Evolutionary conservation across 2,797 vertebrate genomes (phyloP), one percentile per base, ranked within the genome.

Genomic region (Pseudochaenichthys georgianus): DNA sequence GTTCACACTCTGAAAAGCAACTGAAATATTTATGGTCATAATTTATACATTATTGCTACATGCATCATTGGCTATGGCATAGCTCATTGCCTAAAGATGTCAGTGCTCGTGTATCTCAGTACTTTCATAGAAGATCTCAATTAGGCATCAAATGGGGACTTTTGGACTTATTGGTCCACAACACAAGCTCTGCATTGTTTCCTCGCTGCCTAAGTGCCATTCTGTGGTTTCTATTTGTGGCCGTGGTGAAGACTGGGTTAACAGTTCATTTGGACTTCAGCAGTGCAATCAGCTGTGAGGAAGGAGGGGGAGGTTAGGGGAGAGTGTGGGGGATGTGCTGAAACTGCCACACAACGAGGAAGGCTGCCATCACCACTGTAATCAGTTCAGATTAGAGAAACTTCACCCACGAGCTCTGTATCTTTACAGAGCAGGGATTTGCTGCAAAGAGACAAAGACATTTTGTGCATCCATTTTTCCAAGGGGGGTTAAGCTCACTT

Each of bases 231-330:
- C 78, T 89, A 81, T 87, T 87, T 79, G 58, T 70, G 68, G 75
- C 61, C 4, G 1, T 54, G 48, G 71, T 48, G 52, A 80, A 77
- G 69, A 87, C 17, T 23, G 61, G 62, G 92, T 87, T 88, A 93
- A 88, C 73, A 63, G 70, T 78, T 89, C 72, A 83, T 80, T 88
- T 85, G 83, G 86, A 86, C 83, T 69, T 82, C 67, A 79, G 86
- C 78, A 57, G 83, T 63, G 83, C 87, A 90, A 89, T 94, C 91
- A 91, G 85, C 88, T 89, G 91, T 87, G 86, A 90, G 83, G 87
- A 77, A 54, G 47, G 69, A 75, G 54, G 59, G 58, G 69, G 65
- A 50, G 51, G 64, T 61, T 59, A 59, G 74, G 73, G 47, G 38
- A 66, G 66, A 69, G 81, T 70, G 65, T 59, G 76, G 70, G 81